These are phyloP conservation scores for Chouioia cunea DNA, from an alignment of 2,888 invertebrate genomes.

Conservation along the genomic window DNA sequence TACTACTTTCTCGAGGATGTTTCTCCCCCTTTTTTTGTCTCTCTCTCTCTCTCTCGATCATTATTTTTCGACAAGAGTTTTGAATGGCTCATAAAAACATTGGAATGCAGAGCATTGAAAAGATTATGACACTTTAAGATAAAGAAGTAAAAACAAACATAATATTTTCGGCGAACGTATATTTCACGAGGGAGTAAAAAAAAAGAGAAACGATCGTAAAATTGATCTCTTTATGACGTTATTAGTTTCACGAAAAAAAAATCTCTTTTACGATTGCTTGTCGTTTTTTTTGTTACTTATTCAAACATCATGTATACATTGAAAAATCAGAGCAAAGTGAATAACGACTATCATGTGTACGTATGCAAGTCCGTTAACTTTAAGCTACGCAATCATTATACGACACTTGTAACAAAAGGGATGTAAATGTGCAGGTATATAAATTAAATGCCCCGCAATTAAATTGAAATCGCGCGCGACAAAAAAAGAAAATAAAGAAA, in stretches of 20 bases:
- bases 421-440: conserved; percentile 7
- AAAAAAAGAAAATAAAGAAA: too few species aligned
- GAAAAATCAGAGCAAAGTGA: too few species aligned
- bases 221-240: conserved; percentile 8
- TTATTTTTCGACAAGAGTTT: conserved; percentile 20
- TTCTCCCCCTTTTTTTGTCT: conserved; percentile 5
- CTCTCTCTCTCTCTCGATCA: neutral
- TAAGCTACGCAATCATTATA: too few species aligned
- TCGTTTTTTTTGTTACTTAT: too few species aligned
- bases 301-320: too few species aligned
- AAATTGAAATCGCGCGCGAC: conserved; percentile 7
- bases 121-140: conserved; percentile 23
- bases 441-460: conserved; percentile 34
- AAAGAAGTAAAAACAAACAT: conserved; percentile 15
- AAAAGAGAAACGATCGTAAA: neutral
- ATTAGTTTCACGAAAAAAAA: conserved; percentile 5
- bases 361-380: too few species aligned
- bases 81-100: conserved; percentile 23
- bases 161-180: neutral
- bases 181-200: neutral
- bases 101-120: conserved; percentile 26
- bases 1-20: conserved; percentile 5
- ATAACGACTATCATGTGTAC: too few species aligned
- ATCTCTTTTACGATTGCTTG: too few species aligned
- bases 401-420: conserved; percentile 15